Evolutionary conservation across 2,888 invertebrate genomes (phyloP), one percentile per base, ranked within the genome.

Genomic region (Brachyptera risi): DNA sequence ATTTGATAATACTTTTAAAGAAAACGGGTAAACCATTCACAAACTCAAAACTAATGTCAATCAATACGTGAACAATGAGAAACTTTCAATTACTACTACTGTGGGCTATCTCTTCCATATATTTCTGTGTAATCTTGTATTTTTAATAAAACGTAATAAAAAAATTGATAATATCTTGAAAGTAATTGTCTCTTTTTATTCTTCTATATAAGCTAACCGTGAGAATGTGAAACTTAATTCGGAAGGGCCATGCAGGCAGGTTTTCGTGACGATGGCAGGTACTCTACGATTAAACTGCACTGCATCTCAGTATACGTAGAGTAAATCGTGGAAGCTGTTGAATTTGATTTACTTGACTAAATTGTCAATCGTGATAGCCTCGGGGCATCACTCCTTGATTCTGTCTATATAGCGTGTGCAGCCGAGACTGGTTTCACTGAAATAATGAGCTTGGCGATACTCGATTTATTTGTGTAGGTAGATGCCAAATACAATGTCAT

Each of bases 1-100:
- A 80, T 5, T 68, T 90, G 44, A 69, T 84, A 15, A 78, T 80
- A 58, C 81, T 84, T 68, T 73, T 90, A 1, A 80, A 80, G 60
- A 85, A 84, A 68, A 68, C 85, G 11, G 81, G 76, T 2, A 73
- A 72, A 59, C 71, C 69, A 71, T 63, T 63, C 42, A 23, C 23
- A 23, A 26, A 31, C 24, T 19, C 49, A 4, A 56, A 56, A 15
- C 13, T 17, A n/a, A n/a, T n/a, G n/a, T n/a, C n/a, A n/a, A n/a
- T n/a, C n/a, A n/a, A n/a, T n/a, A n/a, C n/a, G n/a, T n/a, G n/a
- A n/a, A n/a, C n/a, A n/a, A n/a, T n/a, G n/a, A n/a, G n/a, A n/a
- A n/a, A n/a, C n/a, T n/a, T n/a, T n/a, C n/a, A n/a, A n/a, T n/a
- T n/a, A n/a, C n/a, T n/a, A n/a, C n/a, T n/a, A n/a, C n/a, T n/a